Evolutionary conservation across 2,113 vertebrate genomes (phyloP).

Genomic region (Mixornis gularis): DNA sequence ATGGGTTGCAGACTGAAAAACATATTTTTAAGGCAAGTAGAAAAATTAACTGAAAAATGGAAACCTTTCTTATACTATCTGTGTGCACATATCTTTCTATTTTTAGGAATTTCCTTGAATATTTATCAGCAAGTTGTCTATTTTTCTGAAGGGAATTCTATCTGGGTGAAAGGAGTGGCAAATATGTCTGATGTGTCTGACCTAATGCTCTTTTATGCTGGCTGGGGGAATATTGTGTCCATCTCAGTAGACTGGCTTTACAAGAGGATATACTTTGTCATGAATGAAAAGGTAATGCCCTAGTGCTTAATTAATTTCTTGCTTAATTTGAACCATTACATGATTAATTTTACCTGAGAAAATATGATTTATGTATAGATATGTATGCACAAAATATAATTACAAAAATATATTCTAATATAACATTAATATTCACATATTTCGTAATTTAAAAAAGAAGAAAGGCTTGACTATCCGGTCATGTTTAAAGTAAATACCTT

Average conservation of each 20-base stretch:
- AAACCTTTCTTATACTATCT: not conserved
- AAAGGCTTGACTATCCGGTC: not conserved
- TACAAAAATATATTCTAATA: not conserved
- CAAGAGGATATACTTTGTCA: conserved; percentile 74
- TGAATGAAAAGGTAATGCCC: conserved; percentile 68
- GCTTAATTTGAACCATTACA: not conserved
- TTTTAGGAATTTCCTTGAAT: conserved; percentile 71
- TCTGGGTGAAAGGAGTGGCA: conserved; percentile 71
- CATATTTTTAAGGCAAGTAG: not conserved
- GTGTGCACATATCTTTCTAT: not conserved
- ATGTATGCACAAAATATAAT: not conserved
- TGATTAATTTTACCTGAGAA: not conserved
- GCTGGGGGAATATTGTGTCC: conserved; percentile 65
- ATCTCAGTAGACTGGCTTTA: conserved; percentile 78
- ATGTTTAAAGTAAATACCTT: not conserved
- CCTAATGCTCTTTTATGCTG: conserved; percentile 65
- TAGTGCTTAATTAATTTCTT: not conserved
- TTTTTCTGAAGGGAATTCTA: conserved; percentile 72
- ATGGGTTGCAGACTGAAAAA: not conserved
- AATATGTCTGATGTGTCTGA: conserved; percentile 67
- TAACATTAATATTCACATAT: not conserved
- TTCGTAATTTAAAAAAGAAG: not conserved
- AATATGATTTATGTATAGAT: not conserved
- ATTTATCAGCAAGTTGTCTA: conserved; percentile 65
- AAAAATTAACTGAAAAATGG: not conserved